Evolutionary conservation across 2,888 invertebrate genomes (phyloP).

Genomic region (Micropterix aruncella): DNA sequence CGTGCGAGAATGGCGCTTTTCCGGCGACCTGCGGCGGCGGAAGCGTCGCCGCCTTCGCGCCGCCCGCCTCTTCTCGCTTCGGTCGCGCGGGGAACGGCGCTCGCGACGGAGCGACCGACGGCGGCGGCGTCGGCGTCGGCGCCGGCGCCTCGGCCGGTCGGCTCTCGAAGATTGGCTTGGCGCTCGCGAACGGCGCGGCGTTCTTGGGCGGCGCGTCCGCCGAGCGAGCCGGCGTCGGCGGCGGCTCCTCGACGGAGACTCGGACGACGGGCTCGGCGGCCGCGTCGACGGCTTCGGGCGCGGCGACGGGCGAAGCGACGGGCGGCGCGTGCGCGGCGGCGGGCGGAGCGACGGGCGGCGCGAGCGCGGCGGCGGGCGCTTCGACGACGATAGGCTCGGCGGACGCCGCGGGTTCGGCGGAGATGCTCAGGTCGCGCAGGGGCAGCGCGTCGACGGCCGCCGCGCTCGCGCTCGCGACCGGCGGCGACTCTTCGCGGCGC

Average conservation of each 20-base stretch:
- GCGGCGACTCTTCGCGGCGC: conserved; percentile 3
- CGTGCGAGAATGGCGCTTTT: conserved; percentile 33
- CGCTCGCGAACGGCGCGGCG: conserved; percentile 31
- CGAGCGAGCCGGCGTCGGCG: conserved; percentile 4
- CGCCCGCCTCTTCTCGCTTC: conserved; percentile 23
- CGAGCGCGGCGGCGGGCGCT: conserved; percentile 16
- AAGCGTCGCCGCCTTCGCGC: conserved; percentile 21
- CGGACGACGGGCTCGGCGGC: conserved; percentile 15
- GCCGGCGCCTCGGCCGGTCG: conserved; percentile 26
- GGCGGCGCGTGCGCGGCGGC: conserved; percentile 5
- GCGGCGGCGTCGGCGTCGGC: conserved; percentile 31
- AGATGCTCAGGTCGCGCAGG: conserved; percentile 31
- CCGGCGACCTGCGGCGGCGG: conserved; percentile 34
- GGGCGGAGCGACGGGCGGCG: conserved; percentile 17
- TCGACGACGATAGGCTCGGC: conserved; percentile 27
- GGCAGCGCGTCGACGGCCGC: conserved; percentile 25
- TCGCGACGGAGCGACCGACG: conserved; percentile 29
- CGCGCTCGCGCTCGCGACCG: conserved; percentile 17
- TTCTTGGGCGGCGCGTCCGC: conserved; percentile 23
- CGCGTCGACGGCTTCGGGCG: conserved; percentile 21
- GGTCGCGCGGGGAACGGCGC: conserved; percentile 34
- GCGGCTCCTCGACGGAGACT: conserved; percentile 14
- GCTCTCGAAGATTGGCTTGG: no score
- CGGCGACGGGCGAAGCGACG: conserved; percentile 20
- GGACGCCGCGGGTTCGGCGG: conserved; percentile 22